Percentiles rank a stretch among this genome's conserved stretches.
Evolutionary conservation across 2,797 vertebrate species (phyloP).

Genomic region (Acropternis orthonyx): DNA sequence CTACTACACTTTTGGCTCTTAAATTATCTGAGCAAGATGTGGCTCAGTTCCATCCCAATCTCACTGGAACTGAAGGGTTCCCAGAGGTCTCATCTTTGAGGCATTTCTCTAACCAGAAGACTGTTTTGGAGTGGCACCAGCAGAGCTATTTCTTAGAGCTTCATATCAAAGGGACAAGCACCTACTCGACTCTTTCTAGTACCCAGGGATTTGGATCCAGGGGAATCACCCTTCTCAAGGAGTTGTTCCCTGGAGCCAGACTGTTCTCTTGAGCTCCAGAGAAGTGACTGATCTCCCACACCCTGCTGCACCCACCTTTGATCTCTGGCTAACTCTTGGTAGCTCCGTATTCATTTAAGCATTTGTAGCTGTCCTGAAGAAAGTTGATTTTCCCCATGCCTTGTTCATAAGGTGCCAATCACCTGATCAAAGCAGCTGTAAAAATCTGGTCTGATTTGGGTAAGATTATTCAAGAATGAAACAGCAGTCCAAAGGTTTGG

Average conservation of each 20-base stretch:
- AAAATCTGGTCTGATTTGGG: neutral
- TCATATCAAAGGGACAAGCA: neutral
- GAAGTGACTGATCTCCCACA: neutral
- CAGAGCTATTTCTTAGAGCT: neutral
- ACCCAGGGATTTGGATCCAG: neutral
- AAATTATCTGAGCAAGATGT: neutral
- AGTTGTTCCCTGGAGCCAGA: neutral
- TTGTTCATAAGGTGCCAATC: neutral
- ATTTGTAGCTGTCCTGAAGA: neutral
- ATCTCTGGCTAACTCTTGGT: neutral
- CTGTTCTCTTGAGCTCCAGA: neutral
- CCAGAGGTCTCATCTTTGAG: neutral
- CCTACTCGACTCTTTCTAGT: fast-evolving
- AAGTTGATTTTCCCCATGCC: neutral
- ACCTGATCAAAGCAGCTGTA: neutral
- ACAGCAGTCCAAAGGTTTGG: neutral
- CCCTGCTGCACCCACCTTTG: neutral
- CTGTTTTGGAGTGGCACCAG: neutral
- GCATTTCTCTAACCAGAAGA: neutral
- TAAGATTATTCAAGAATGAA: neutral
- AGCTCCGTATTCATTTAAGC: neutral
- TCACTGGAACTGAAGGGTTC: neutral
- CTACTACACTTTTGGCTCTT: neutral
- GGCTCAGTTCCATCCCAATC: neutral
- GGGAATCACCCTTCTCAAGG: neutral